A percentile compares a stretch with the other conserved stretches of the same genome.
Evolutionary conservation across 2,888 invertebrate species (phyloP).

Genomic region (Platycheirus albimanus): DNA sequence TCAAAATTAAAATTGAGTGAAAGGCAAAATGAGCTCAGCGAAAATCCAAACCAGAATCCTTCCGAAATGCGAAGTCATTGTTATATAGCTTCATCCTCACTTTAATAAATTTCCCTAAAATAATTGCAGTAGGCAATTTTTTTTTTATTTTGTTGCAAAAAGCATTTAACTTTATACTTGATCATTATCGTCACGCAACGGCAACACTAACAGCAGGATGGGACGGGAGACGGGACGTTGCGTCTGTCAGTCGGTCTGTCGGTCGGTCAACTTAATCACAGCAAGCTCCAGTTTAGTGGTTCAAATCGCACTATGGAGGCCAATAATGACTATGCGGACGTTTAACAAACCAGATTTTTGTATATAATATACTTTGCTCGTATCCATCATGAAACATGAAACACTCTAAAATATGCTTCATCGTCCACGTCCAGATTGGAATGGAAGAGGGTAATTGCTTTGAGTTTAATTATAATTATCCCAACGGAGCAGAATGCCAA

Average conservation of each 20-base stretch:
- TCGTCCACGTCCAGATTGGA: conserved; percentile 10
- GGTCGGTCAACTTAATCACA: neutral
- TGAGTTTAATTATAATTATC: conserved; percentile 42
- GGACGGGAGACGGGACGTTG: too few relatives aligned
- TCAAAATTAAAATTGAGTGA: conserved; percentile 4
- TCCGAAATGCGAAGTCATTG: neutral
- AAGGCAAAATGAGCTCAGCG: conserved; percentile 1
- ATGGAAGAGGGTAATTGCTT: conserved; percentile 28
- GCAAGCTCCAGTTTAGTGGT: neutral
- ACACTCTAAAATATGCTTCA: neutral
- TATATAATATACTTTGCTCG: neutral
- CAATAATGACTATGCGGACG: conserved; percentile 10
- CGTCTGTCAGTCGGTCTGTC: neutral
- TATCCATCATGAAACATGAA: neutral
- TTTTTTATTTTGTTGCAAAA: neutral
- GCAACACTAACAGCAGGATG: too few relatives aligned
- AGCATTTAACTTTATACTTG: neutral
- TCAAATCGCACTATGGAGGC: conserved; percentile 11
- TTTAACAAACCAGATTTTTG: conserved; percentile 22
- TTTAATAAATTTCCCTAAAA: neutral
- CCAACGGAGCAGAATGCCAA: conserved; percentile 11
- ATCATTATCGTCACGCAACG: conserved; percentile 45
- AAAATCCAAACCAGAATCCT: conserved; percentile 12
- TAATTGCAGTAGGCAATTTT: conserved; percentile 29
- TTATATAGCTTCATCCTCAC: neutral